These are phyloP conservation scores for Crypturellus undulatus DNA, from an alignment of 2,113 vertebrate genomes.

Conservation along the genomic window DNA sequence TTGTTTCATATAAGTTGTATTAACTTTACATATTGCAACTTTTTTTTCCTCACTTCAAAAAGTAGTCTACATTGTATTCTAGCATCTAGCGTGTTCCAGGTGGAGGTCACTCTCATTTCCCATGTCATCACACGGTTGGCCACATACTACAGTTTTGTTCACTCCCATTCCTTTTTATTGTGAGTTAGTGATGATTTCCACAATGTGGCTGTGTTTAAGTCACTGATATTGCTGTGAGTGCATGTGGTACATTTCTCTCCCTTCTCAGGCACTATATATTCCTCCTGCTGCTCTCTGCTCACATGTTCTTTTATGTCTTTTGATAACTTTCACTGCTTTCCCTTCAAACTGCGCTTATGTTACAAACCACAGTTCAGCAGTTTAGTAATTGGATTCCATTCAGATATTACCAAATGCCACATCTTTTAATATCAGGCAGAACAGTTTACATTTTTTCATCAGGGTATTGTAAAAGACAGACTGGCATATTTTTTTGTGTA, in stretches of 20 bases:
- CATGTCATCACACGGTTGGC: neutral
- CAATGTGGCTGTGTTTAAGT: neutral
- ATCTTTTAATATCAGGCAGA: slow-evolving; percentile 59
- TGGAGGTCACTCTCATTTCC: neutral
- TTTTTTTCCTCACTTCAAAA: neutral
- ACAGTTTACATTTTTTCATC: slow-evolving; percentile 53
- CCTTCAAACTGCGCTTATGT: slow-evolving; percentile 50
- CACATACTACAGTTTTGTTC: neutral
- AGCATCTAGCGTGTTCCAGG: neutral
- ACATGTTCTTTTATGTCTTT: slow-evolving; percentile 57
- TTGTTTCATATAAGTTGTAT: neutral
- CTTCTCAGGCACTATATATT: neutral
- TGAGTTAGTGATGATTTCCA: neutral
- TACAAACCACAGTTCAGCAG: slow-evolving; percentile 39
- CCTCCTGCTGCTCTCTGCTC: slow-evolving; percentile 58
- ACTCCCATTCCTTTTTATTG: neutral
- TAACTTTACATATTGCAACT: neutral
- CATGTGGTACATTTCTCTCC: neutral
- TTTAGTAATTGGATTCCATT: slow-evolving; percentile 52
- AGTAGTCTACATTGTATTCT: neutral
- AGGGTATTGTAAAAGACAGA: slow-evolving; percentile 13
- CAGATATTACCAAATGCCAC: slow-evolving; percentile 63
- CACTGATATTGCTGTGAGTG: neutral
- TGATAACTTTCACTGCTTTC: slow-evolving; percentile 63
- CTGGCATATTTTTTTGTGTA: slow-evolving; percentile 37